phyloP scores from a whole-genome alignment of 2,113 vertebrate genomes.

The Hypocryptadius cinnamomeus region DNA sequence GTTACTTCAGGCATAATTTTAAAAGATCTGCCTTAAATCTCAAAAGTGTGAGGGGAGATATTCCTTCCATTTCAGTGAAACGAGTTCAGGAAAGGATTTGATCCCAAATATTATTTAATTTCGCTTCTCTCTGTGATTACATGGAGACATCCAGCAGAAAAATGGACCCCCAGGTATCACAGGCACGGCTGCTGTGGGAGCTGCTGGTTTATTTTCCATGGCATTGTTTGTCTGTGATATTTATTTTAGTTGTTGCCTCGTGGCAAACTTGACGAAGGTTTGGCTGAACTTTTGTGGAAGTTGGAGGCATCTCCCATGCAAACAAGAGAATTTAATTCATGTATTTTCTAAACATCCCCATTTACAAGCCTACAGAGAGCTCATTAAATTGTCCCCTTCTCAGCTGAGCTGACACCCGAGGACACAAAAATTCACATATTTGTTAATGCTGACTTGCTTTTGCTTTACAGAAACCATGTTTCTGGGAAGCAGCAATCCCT shows the following conservation, averaged over 20 bases:
- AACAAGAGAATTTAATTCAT: background rate
- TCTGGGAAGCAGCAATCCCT: background rate
- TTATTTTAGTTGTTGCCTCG: background rate
- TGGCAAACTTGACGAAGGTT: background rate
- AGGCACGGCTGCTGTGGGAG: rapidly evolving
- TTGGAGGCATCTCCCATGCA: background rate
- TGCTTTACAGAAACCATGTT: background rate
- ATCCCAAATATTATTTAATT: background rate
- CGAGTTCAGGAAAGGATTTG: rapidly evolving
- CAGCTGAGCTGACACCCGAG: background rate
- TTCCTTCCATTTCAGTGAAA: background rate
- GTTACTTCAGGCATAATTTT: background rate
- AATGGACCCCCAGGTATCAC: rapidly evolving
- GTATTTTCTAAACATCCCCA: background rate
- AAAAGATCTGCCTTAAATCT: background rate
- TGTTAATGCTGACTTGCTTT: background rate
- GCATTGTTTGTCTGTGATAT: rapidly evolving
- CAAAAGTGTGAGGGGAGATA: rapidly evolving
- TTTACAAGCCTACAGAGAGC: background rate
- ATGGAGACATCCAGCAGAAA: background rate
- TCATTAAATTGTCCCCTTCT: background rate
- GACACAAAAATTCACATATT: background rate
- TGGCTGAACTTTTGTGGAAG: background rate
- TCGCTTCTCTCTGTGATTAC: background rate
- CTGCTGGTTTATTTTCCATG: rapidly evolving